Conservation (phyloP, 2,888 invertebrate species). For the Pecten maximus region DNA sequence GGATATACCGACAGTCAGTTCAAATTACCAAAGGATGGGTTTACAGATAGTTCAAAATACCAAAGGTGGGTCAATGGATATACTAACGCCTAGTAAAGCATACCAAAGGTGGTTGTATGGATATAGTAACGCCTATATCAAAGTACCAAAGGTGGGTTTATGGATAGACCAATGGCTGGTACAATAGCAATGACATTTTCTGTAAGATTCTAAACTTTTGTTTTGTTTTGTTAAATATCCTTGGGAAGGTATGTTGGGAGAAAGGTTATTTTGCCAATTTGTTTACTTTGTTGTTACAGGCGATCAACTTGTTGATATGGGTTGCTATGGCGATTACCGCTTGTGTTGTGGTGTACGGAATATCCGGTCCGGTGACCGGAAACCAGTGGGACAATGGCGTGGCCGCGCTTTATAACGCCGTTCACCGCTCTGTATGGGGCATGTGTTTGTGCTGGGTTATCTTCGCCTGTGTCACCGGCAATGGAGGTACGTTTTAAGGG, state of each 20-base stretch:
- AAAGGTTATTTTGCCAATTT: too few species aligned
- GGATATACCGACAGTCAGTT: too few species aligned
- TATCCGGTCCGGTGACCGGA: slow-evolving; percentile 73
- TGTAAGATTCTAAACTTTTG: too few species aligned
- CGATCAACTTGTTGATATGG: slow-evolving; percentile 73
- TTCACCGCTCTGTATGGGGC: slow-evolving; percentile 83
- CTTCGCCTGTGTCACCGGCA: slow-evolving; percentile 84
- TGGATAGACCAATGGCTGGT: too few species aligned
- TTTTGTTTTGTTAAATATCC: too few species aligned
- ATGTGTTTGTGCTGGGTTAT: slow-evolving; percentile 84
- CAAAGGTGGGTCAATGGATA: too few species aligned
- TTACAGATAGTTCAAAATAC: slow-evolving; percentile 66
- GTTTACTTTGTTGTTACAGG: slow-evolving; percentile 48
- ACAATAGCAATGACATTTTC: too few species aligned
- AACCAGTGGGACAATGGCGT: slow-evolving; percentile 46
- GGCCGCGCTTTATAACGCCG: background rate
- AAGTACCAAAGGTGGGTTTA: slow-evolving; percentile 69
- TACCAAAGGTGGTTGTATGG: too few species aligned
- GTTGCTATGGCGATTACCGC: slow-evolving; percentile 65
- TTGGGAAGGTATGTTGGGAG: too few species aligned
- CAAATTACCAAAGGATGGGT: too few species aligned
- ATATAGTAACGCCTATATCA: too few species aligned
- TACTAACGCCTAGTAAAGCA: too few species aligned
- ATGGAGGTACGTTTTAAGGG: slow-evolving; percentile 81
- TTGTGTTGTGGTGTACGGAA: slow-evolving; percentile 77